Evolutionary conservation across 2,113 vertebrate genomes (phyloP), one percentile per base, ranked within the genome.

Genomic region (Tylochromis polylepis): DNA sequence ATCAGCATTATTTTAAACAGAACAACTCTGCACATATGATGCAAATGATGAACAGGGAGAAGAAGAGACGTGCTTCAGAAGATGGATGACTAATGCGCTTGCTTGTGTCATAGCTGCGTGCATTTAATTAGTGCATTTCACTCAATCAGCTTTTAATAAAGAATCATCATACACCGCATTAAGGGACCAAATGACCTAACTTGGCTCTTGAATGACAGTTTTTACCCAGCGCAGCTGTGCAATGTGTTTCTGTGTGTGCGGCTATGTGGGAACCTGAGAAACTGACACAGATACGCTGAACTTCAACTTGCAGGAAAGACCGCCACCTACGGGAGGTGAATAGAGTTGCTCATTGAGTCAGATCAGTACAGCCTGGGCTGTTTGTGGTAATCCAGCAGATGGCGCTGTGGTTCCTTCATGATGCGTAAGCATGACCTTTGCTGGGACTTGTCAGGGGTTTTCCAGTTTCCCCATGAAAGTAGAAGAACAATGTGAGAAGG

Each of bases 151-250:
- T 77, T 84, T 46, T 67, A 20, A 85, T 41, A 84, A 43, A 58
- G 75, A 81, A 29, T 75, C 79, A n/a, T 49, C 15, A 82, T 20
- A 53, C 29, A 29, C n/a, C 3, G 3, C 31, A 85, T 84, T 49
- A 58, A 84, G 72, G 38, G 56, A 59, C 70, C 20, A 41, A 57
- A 65, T 87, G 53, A 92, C 16, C 36, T 75, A 77, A 90, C 36
- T 85, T 86, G 84, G 79, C 87, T 83, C 24, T 62, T 41, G 55
- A 79, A n/a, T 79, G 24, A 77, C 38, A 41, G 41, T 84, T 36
- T 93, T 92, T 87, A 91, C 29, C 34, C 16, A 53, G 59, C 22
- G 67, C 89, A 89, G 91, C 83, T 93, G 90, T 83, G 15, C 22
- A 85, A 90, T 82, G 84, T 83, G 77, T 86, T 67, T 85, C 49